A percentile compares a stretch with the other conserved stretches of the same genome.
Evolutionary conservation across 2,888 invertebrate genomes (phyloP).

Genomic region (Rhaphigaster nebulosa): DNA sequence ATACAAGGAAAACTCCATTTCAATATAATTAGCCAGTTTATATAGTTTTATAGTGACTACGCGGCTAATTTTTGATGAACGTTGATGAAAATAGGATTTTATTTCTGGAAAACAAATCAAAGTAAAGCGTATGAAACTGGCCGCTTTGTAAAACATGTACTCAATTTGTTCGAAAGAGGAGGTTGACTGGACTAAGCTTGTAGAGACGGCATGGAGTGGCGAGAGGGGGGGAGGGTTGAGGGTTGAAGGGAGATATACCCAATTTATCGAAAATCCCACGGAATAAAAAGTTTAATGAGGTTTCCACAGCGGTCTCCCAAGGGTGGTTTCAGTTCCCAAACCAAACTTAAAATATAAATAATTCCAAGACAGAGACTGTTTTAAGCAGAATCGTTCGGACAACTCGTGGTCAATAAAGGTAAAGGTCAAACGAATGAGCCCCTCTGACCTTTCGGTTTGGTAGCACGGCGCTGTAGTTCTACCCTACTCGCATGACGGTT

Average conservation of each 20-base stretch:
- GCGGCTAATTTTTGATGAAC: not conserved
- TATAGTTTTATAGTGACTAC: not conserved
- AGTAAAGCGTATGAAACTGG: not conserved
- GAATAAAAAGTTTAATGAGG: conserved; percentile 47
- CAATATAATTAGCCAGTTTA: not conserved
- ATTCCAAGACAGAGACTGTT: not conserved
- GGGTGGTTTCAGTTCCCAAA: not conserved
- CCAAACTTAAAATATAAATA: conserved; percentile 14
- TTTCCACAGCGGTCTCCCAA: not conserved
- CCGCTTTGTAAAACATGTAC: conserved; percentile 19
- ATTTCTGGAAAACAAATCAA: not conserved
- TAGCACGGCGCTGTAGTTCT: not conserved
- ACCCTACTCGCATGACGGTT: not conserved
- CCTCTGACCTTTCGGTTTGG: not conserved
- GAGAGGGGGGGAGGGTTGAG: too few relatives aligned
- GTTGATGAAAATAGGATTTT: not conserved
- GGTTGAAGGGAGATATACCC: too few relatives aligned
- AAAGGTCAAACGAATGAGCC: conserved; percentile 27
- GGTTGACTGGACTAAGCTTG: not conserved
- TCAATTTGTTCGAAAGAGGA: conserved; percentile 6
- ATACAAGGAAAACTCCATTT: not conserved
- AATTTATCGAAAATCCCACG: conserved; percentile 30
- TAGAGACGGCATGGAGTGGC: not conserved
- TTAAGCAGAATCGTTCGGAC: not conserved
- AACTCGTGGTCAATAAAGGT: conserved; percentile 11